These are phyloP conservation scores for Calliphora vicina DNA, from an alignment of 1,140 invertebrate species.

Conservation along the genomic window DNA sequence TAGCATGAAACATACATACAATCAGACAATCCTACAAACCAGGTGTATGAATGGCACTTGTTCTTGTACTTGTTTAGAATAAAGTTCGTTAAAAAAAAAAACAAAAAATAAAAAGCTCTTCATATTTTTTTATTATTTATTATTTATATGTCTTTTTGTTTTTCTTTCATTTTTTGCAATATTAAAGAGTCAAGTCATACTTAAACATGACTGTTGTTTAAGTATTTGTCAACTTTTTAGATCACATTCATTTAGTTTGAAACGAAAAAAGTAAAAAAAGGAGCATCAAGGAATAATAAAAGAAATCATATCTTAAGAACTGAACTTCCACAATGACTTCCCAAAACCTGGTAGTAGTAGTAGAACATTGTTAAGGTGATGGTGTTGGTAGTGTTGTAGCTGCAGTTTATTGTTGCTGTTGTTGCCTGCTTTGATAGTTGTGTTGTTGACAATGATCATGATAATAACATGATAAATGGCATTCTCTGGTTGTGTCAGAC, in stretches of 20 bases:
- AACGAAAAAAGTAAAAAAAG: not conserved
- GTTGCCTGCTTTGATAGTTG: constrained; percentile 7
- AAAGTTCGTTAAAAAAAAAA: not conserved
- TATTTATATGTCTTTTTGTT: not conserved
- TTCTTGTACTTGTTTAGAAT: constrained; percentile 4
- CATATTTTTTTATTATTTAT: not conserved
- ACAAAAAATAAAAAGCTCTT: not conserved
- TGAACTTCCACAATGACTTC: not conserved
- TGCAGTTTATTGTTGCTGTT: not conserved
- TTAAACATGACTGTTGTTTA: constrained; percentile 10
- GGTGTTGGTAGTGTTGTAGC: not conserved
- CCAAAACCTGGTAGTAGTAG: not conserved
- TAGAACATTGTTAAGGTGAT: not conserved
- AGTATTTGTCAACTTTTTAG: constrained; percentile 13
- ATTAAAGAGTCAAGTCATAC: not conserved
- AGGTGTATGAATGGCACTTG: constrained; percentile 32
- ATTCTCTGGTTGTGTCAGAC: constrained; percentile 24
- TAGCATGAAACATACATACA: not conserved
- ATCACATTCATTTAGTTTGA: constrained; percentile 9
- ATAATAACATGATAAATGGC: constrained; percentile 32
- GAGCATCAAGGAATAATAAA: not conserved
- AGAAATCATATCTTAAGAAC: not conserved
- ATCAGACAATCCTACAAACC: not conserved
- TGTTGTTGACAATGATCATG: constrained; percentile 27
- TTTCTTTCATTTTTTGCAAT: not conserved